Evolutionary conservation across 2,113 vertebrate genomes (phyloP).

Genomic region (Typhlomys cinereus): DNA sequence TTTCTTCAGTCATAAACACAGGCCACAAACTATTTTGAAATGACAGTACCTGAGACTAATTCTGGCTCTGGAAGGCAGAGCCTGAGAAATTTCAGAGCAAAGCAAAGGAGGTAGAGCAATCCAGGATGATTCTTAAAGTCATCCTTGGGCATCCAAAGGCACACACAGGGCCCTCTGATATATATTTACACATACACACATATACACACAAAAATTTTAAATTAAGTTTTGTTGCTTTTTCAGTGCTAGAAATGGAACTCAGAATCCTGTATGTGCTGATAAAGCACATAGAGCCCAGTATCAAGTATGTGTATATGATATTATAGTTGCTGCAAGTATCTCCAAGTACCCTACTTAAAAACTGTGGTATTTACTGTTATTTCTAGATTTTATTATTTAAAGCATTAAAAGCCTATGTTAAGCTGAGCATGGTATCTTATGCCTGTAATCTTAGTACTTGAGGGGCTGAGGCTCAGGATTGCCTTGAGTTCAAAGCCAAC

Average conservation of each 20-base stretch:
- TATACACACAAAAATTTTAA: no score
- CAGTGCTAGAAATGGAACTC: not conserved
- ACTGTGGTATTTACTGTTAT: not conserved
- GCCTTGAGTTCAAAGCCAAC: not conserved
- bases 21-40: not conserved
- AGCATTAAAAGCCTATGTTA: not conserved
- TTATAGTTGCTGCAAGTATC: not conserved
- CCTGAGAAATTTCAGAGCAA: no score
- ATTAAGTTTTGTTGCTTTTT: not conserved
- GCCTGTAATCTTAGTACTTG: not conserved
- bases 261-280: not conserved
- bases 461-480: not conserved
- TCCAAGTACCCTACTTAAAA: constrained; percentile 38
- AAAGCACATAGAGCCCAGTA: not conserved
- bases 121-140: no score
- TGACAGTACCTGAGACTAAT: not conserved
- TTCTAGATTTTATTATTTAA: constrained; percentile 50
- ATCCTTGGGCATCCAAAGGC: no score
- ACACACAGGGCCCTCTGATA: no score
- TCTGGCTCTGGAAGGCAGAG: no score
- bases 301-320: not conserved
- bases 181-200: no score
- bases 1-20: constrained; percentile 1
- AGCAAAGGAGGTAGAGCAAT: no score
- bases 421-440: not conserved